Percentiles rank a stretch among this genome's conserved stretches.
Conservation (phyloP, 1,140 invertebrate species). For the Aphis gossypii region DNA sequence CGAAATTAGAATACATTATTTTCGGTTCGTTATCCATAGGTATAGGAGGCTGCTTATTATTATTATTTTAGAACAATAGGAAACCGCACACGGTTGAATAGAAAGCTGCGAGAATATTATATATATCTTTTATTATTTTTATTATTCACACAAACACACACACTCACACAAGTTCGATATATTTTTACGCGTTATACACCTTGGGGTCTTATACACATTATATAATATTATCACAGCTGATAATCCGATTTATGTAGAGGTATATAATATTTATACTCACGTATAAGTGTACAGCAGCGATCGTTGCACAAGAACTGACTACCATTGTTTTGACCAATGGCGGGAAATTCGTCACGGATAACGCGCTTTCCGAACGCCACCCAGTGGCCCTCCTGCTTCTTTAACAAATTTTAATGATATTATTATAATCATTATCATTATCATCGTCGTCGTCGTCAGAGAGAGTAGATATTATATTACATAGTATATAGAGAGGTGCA, state of each 20-base stretch:
- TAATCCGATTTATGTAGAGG: slow-evolving; percentile 31
- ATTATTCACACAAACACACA: slow-evolving; percentile 26
- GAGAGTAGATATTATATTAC: background rate
- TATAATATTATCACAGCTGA: slow-evolving; percentile 31
- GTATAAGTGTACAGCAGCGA: background rate
- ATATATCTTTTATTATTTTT: background rate
- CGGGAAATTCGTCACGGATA: slow-evolving; percentile 53
- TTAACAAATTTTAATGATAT: background rate
- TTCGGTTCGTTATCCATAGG: slow-evolving; percentile 5
- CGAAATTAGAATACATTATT: slow-evolving; percentile 46
- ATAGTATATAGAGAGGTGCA: background rate
- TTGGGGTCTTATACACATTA: slow-evolving; percentile 43
- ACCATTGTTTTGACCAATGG: slow-evolving; percentile 55
- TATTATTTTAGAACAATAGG: slow-evolving; percentile 53
- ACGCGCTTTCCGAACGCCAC: slow-evolving; percentile 42
- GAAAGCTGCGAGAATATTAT: slow-evolving; percentile 34
- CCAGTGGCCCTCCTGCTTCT: background rate
- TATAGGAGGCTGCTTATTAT: background rate
- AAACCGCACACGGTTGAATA: slow-evolving; percentile 38
- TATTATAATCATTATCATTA: background rate
- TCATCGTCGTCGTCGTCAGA: background rate
- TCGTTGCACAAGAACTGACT: slow-evolving; percentile 23
- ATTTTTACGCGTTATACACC: background rate
- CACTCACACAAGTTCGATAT: background rate
- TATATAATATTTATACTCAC: background rate